Base-by-base conservation (phyloP, 2,888 invertebrate species). In the Eustalomyia histrio region DNA sequence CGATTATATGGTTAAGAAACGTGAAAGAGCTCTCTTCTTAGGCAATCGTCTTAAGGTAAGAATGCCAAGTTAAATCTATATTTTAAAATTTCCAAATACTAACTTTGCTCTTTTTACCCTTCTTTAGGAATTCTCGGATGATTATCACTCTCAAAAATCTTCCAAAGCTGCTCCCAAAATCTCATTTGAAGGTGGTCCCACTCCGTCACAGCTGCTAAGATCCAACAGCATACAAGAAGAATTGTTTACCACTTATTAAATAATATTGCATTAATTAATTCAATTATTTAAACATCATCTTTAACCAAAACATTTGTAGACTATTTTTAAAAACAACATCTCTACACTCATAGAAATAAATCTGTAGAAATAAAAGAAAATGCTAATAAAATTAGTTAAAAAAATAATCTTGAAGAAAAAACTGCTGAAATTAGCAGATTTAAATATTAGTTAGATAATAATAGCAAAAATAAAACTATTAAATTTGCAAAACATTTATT, bases 1-100 rank as follows among this genome's bases (percentile, higher is more conserved):
- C 47, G 97, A 98, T 90, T 96, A 95, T 89, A 97, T 98, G 95
- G 95, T 97, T 86, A 96, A 95, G 91, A 96, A 97, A 90, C 93
- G 98, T 39, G 97, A 98, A 90, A 92, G 96, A 73, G 95, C 97
- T 33, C 92, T 95, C 83, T 98, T 98, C 92, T 92, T 96, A 73
- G 96, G 96, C 80, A 95, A 94, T 89, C 93, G 95, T 87, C 92
- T 97, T 79, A 96, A 96, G 93, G 95, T 94, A 90, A 63, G 14
- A n/a, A 17, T 50, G 7, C 3, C 7, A 29, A 6, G 1, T 7
- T 29, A 29, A 29, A 6, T 29, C 7, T 29, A 6, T 29, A 29
- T 29, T 6, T 29, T 57, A 33, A 55, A n/a, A 24, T 35, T 8
- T 64, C 58, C 58, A 7, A 12, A 43, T 12, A 24, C 39, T 14